Conservation (phyloP, 2,888 invertebrate species). For the Artemia sp. region DNA sequence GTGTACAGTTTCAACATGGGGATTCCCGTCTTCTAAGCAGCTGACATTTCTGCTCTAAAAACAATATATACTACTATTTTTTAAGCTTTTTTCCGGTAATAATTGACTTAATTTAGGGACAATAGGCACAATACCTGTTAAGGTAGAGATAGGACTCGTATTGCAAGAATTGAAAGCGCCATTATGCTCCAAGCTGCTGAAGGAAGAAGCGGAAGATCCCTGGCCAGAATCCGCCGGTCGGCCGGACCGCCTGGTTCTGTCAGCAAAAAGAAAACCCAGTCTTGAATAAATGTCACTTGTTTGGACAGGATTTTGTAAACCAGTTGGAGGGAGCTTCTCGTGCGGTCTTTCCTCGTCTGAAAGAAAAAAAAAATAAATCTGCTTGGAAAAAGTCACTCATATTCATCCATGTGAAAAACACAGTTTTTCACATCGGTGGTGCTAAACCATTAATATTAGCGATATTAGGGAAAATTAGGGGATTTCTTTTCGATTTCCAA, state of each 20-base stretch:
- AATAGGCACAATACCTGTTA: slow-evolving; percentile 42
- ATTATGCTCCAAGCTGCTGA: slow-evolving; percentile 37
- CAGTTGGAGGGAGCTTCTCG: slow-evolving; percentile 1
- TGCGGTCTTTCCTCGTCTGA: slow-evolving; percentile 49
- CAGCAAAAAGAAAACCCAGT: slow-evolving; percentile 59
- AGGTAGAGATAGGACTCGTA: slow-evolving; percentile 72
- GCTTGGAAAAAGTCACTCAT: neutral
- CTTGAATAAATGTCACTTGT: slow-evolving; percentile 59
- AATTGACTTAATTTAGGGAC: neutral
- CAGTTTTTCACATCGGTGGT: too few species aligned
- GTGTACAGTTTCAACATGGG: too few species aligned
- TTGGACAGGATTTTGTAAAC: slow-evolving; percentile 37
- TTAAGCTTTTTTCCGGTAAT: neutral
- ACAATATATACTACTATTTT: slow-evolving; percentile 18
- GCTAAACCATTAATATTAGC: too few species aligned
- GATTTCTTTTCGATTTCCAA: too few species aligned
- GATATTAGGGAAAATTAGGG: too few species aligned
- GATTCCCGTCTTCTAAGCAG: slow-evolving; percentile 38
- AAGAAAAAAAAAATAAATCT: slow-evolving; percentile 18
- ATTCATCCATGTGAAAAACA: too few species aligned
- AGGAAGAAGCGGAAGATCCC: slow-evolving; percentile 35
- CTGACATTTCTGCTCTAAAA: slow-evolving; percentile 45
- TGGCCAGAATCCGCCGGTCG: slow-evolving; percentile 30
- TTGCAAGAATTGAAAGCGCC: slow-evolving; percentile 47
- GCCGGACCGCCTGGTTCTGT: slow-evolving; percentile 40